Evolutionary conservation across 1,140 invertebrate genomes (phyloP).

Genomic region (Colletes latitarsis): DNA sequence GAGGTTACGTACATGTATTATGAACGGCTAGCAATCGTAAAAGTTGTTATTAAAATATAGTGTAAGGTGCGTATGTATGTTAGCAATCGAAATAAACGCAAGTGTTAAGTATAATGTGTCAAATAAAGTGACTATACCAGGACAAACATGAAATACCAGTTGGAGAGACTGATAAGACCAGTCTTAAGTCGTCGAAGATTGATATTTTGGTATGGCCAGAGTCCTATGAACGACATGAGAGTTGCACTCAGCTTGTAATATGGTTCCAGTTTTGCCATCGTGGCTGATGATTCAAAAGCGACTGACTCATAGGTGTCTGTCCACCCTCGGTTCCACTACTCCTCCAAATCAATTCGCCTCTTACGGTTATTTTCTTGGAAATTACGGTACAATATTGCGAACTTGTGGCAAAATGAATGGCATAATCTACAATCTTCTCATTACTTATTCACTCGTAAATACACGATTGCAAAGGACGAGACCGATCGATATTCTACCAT

Average conservation of each 20-base stretch:
- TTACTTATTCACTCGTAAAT: not conserved
- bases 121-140: not conserved
- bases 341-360: not conserved
- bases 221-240: not conserved
- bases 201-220: constrained; percentile 5
- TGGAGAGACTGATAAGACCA: not conserved
- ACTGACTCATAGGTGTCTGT: not conserved
- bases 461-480: not conserved
- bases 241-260: not conserved
- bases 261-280: not conserved
- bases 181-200: not conserved
- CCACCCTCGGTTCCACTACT: no score
- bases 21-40: no score
- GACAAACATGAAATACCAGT: not conserved
- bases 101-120: no score
- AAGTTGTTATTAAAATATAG: no score
- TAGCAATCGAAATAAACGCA: no score
- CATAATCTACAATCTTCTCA: not conserved
- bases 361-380: not conserved
- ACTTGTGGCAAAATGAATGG: not conserved
- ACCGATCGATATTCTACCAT: not conserved
- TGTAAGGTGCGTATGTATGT: no score
- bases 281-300: not conserved
- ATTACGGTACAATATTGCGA: not conserved
- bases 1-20: no score